A percentile compares a stretch with the other conserved stretches of the same genome.
Conservation (phyloP, 2,797 vertebrate genomes). For the Gephyroberyx darwinii region DNA sequence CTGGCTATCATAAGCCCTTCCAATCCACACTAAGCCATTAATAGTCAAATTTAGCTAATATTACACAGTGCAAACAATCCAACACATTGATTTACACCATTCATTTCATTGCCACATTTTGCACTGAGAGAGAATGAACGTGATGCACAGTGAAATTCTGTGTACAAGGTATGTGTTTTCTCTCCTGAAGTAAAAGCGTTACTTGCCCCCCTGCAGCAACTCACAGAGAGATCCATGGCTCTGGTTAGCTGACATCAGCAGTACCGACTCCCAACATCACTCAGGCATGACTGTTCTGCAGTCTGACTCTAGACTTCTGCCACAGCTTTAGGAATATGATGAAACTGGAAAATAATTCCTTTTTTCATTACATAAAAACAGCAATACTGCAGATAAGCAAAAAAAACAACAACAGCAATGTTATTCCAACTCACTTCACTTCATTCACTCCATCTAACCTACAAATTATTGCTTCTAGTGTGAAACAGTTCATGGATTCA, state of each 20-base stretch:
- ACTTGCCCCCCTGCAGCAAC: slow-evolving; percentile 49
- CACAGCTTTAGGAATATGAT: slow-evolving; percentile 60
- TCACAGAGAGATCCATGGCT: slow-evolving; percentile 15
- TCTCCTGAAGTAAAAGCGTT: slow-evolving; percentile 25
- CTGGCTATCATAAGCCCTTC: too few species aligned
- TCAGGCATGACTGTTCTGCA: slow-evolving; percentile 73
- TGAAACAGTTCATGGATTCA: background rate
- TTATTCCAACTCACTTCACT: too few species aligned
- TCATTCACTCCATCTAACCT: too few species aligned
- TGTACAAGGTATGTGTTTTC: slow-evolving; percentile 6
- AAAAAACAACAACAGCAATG: background rate
- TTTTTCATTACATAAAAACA: slow-evolving; percentile 19
- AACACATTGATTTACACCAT: too few species aligned
- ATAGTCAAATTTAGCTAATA: too few species aligned
- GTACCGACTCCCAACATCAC: slow-evolving; percentile 48
- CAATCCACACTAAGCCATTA: too few species aligned
- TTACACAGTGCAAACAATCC: too few species aligned
- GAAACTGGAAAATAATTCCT: slow-evolving; percentile 27
- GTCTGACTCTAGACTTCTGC: slow-evolving; percentile 30
- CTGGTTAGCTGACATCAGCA: slow-evolving; percentile 72
- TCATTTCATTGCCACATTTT: background rate
- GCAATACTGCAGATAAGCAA: background rate
- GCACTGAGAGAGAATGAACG: background rate
- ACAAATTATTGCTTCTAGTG: background rate
- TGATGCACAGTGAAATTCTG: background rate